These are phyloP conservation scores for Colinus virginianus DNA, from an alignment of 2,113 vertebrate species.

Conservation along the genomic window DNA sequence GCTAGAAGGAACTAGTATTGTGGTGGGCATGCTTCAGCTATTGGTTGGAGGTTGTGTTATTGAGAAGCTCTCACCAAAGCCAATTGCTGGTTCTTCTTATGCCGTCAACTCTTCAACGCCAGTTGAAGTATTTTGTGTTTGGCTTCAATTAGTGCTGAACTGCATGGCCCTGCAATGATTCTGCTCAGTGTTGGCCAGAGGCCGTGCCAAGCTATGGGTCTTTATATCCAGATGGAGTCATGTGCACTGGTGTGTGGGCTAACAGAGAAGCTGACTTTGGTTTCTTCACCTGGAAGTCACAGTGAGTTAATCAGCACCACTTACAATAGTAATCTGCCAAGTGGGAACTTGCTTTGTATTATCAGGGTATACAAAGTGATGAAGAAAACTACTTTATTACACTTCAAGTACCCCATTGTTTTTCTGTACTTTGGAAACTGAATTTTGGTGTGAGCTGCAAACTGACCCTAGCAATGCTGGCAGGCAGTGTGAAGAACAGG, in stretches of 20 bases:
- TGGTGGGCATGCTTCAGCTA: not conserved
- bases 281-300: not conserved
- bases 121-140: not conserved
- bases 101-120: not conserved
- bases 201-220: not conserved
- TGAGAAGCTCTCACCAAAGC: constrained; percentile 24
- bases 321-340: not conserved
- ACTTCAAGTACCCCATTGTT: not conserved
- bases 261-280: not conserved
- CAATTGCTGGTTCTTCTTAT: not conserved
- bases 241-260: not conserved
- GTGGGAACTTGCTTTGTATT: not conserved
- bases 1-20: not conserved
- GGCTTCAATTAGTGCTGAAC: not conserved
- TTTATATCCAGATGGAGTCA: not conserved
- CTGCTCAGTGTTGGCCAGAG: not conserved
- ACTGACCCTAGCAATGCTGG: not conserved
- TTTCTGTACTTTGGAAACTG: not conserved
- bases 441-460: not conserved
- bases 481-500: not conserved
- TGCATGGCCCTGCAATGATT: not conserved
- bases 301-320: not conserved
- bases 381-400: not conserved
- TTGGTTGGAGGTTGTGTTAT: not conserved
- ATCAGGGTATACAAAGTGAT: not conserved